Evolutionary conservation across 2,113 vertebrate species (phyloP).

Genomic region (Callithrix jacchus): DNA sequence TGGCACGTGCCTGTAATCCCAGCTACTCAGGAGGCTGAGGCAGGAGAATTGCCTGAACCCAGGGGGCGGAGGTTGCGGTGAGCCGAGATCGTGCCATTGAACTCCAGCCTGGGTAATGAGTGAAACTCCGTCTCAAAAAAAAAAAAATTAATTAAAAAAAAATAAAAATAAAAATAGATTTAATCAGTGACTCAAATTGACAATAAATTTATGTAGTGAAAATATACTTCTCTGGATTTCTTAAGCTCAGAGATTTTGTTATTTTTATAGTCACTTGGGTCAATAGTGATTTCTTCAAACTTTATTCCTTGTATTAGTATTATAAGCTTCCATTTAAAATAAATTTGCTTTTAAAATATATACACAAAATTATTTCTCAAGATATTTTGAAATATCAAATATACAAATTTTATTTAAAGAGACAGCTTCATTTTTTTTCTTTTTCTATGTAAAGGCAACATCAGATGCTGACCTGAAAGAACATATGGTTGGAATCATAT

Average conservation of each 20-base stretch:
- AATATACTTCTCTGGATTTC: not conserved
- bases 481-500: conserved; percentile 99
- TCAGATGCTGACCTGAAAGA: conserved; percentile 99
- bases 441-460: conserved; percentile 87
- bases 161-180: not conserved
- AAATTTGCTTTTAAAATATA: conserved; percentile 21
- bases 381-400: not conserved
- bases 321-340: conserved; percentile 6
- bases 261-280: conserved; percentile 1
- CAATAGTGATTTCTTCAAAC: conserved; percentile 3
- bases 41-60: too few relatives aligned
- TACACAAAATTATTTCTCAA: conserved; percentile 7
- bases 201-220: not conserved
- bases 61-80: too few relatives aligned
- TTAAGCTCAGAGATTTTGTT: conserved; percentile 23
- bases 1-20: too few relatives aligned
- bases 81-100: too few relatives aligned
- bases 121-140: too few relatives aligned
- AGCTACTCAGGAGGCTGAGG: too few relatives aligned
- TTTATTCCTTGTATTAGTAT: conserved; percentile 2
- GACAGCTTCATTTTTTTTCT: conserved; percentile 35
- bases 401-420: conserved; percentile 37
- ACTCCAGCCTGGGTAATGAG: too few relatives aligned
- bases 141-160: too few relatives aligned
- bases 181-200: not conserved